Percentiles rank a stretch among this genome's conserved stretches.
These are phyloP conservation scores for Gymnoscelis rufifasciata DNA, from an alignment of 2,888 invertebrate species.

Conservation along the genomic window DNA sequence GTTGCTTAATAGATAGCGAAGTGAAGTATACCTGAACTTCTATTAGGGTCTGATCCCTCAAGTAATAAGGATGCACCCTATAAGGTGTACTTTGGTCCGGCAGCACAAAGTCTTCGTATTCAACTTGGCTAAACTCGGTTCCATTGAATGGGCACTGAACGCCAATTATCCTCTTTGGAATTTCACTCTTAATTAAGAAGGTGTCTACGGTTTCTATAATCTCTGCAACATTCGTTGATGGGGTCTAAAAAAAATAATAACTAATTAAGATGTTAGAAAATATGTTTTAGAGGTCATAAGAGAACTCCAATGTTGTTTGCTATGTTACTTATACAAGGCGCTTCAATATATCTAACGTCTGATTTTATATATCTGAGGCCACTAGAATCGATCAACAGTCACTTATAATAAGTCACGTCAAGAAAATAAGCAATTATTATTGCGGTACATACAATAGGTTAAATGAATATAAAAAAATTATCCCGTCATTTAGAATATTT, in stretches of 20 bases:
- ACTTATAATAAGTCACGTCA: no score
- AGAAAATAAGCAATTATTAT: no score
- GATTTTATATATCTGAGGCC: no score
- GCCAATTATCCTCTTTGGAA: constrained; percentile 62
- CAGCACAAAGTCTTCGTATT: constrained; percentile 80
- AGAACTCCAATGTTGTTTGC: no score
- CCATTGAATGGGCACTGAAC: constrained; percentile 59
- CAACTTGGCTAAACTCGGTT: constrained; percentile 53
- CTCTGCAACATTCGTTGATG: constrained; percentile 50
- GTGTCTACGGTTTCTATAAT: constrained; percentile 51
- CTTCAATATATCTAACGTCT: no score
- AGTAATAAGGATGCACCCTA: constrained; percentile 70
- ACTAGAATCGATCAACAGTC: no score
- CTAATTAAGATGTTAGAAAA: background rate
- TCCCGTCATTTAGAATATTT: no score
- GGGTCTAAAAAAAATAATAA: constrained; percentile 40
- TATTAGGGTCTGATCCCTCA: constrained; percentile 51
- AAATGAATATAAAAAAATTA: no score
- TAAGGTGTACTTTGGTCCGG: constrained; percentile 73
- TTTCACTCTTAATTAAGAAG: constrained; percentile 51
- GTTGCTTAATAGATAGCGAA: no score
- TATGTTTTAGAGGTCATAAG: background rate
- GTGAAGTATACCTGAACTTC: constrained; percentile 55
- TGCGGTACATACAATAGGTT: no score
- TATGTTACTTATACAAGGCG: no score